These are phyloP conservation scores for Tiphia femorata DNA, from an alignment of 2,888 invertebrate species.

Conservation along the genomic window DNA sequence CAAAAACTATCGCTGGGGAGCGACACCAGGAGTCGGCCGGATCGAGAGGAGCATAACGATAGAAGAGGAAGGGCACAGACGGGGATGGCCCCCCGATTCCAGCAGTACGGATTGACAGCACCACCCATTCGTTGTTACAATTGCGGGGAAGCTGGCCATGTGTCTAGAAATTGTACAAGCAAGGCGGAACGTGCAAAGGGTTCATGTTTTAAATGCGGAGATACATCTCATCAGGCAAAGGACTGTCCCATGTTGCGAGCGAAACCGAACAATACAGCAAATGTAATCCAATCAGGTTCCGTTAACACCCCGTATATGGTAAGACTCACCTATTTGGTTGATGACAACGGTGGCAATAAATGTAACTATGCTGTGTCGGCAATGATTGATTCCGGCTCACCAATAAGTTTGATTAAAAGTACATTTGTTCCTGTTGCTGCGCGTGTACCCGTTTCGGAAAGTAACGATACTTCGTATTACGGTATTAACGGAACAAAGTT, in stretches of 20 bases:
- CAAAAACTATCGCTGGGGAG: no score
- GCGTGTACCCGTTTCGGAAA: no score
- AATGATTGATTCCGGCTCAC: constrained; percentile 3
- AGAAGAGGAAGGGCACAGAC: no score
- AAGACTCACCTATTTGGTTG: background rate
- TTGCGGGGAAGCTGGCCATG: constrained; percentile 4
- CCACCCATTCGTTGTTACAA: constrained; percentile 7
- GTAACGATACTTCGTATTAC: no score
- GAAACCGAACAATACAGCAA: background rate
- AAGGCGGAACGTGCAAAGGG: background rate
- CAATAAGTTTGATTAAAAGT: constrained; percentile 11
- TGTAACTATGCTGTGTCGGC: background rate
- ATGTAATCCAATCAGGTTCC: background rate
- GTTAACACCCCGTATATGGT: background rate
- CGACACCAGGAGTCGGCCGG: no score
- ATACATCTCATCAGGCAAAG: background rate
- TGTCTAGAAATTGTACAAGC: background rate
- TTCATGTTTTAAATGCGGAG: background rate
- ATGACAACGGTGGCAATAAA: background rate
- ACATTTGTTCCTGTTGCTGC: background rate
- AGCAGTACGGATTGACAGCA: no score
- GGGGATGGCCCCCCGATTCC: no score
- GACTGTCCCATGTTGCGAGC: background rate
- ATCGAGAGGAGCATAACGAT: no score
- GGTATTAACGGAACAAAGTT: no score